Evolutionary conservation across 2,888 invertebrate species (phyloP), one percentile per base, ranked within the genome.

Genomic region (Synanthedon formicaeformis): DNA sequence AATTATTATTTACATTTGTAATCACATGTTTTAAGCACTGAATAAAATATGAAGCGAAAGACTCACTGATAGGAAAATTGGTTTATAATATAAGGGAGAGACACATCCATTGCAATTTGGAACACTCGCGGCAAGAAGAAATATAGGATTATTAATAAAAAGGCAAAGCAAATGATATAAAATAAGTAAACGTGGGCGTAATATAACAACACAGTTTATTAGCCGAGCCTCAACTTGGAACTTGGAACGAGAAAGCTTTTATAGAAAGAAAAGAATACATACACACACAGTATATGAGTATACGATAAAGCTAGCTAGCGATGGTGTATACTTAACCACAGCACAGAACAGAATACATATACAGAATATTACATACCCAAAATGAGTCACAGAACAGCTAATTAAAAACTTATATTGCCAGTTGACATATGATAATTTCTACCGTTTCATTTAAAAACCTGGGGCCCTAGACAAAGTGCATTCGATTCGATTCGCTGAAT

Each of bases 1-100:
- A 74, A 75, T 75, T 71, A 72, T 65, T 75, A 79, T 79, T 81
- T 76, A 80, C 78, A 78, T 78, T 75, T 66, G 55, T 65, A 75
- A 78, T 83, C 80, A 83, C 83, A 81, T 82, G 75, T 72, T 78
- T 68, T 50, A 65, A 34, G 62, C 61, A 65, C 64, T 59, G 59
- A 58, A 54, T 52, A 56, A 59, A 57, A 49, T 45, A 52, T 48
- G 34, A 34, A 34, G 34, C 34, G 34, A 34, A 27, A 10, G 27
- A 34, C 10, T 34, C 34, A 34, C 10, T 54, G 53, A 61, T 54
- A 59, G 48, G 51, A 55, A 58, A 54, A 59, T 59, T 58, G 54
- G 61, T 61, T 61, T 65, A 67, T 72, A 63, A 57, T 69, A 57
- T 58, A 61, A 51, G 62, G 59, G 59, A 55, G 55, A 59, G 57